Percentiles rank a stretch among this genome's conserved stretches.
phyloP scores from a whole-genome alignment of 2,888 invertebrate genomes.

The Ennomos erosarius region DNA sequence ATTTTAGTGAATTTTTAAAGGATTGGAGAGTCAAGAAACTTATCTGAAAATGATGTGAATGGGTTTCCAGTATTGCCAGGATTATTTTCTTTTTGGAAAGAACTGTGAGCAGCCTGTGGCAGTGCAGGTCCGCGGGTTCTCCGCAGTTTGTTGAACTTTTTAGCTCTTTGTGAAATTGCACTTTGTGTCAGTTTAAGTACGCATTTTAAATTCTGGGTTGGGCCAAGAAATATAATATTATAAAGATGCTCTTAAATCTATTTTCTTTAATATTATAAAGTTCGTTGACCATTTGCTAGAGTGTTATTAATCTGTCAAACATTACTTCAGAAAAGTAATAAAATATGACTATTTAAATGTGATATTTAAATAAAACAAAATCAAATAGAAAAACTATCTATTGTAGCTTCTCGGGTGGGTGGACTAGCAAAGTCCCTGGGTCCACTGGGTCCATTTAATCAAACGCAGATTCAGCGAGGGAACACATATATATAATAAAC shows the following conservation, averaged over 20 bases:
- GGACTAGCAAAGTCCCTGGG: too few relatives aligned
- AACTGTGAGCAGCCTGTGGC: constrained; percentile 44
- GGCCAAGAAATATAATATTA: constrained; percentile 3
- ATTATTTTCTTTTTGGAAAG: constrained; percentile 37
- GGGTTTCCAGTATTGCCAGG: constrained; percentile 33
- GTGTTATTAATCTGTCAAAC: neutral
- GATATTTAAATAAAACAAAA: too few relatives aligned
- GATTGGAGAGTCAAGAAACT: constrained; percentile 36
- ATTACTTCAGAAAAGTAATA: too few relatives aligned
- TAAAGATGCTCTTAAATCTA: constrained; percentile 3
- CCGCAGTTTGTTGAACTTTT: constrained; percentile 44
- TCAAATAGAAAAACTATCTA: too few relatives aligned
- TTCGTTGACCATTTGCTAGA: constrained; percentile 6
- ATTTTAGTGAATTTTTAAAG: constrained; percentile 21
- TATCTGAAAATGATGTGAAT: constrained; percentile 37
- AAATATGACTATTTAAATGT: too few relatives aligned
- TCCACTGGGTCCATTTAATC: too few relatives aligned
- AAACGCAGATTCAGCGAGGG: too few relatives aligned
- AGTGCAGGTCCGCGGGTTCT: constrained; percentile 27
- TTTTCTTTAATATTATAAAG: constrained; percentile 14
- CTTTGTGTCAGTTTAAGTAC: constrained; percentile 30
- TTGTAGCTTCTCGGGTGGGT: too few relatives aligned
- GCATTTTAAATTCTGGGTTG: constrained; percentile 16
- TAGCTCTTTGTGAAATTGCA: constrained; percentile 47
- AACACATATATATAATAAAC: too few relatives aligned